Conservation (phyloP, 2,888 invertebrate genomes). For the Drosophila barbarae region DNA sequence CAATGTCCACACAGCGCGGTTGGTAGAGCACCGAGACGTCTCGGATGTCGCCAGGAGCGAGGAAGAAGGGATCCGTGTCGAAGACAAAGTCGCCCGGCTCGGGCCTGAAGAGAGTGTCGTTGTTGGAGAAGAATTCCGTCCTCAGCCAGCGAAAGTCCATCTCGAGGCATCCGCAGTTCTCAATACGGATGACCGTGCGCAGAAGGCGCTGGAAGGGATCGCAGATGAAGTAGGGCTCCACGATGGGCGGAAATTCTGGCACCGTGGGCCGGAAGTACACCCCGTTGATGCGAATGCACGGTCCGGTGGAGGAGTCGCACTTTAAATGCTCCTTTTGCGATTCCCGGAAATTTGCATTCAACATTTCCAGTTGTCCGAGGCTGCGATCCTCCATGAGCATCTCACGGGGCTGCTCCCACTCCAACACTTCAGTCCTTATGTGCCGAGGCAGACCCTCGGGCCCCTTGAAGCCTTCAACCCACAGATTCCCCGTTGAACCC, state of each 20-base stretch:
- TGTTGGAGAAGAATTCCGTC: slow-evolving; percentile 56
- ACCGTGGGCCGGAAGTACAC: slow-evolving; percentile 27
- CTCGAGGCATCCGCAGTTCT: slow-evolving; percentile 58
- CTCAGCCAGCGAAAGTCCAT: slow-evolving; percentile 59
- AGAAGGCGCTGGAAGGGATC: slow-evolving; percentile 59
- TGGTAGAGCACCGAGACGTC: slow-evolving; percentile 61
- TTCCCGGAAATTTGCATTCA: neutral
- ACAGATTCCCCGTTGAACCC: slow-evolving; percentile 16
- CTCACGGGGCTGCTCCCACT: neutral
- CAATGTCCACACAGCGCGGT: slow-evolving; percentile 60
- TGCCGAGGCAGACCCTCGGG: neutral
- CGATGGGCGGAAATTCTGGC: slow-evolving; percentile 49
- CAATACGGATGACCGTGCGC: slow-evolving; percentile 62
- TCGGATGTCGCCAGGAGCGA: slow-evolving; percentile 50
- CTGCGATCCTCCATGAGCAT: neutral
- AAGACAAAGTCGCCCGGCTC: slow-evolving; percentile 63
- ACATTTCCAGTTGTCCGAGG: neutral
- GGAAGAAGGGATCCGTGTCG: slow-evolving; percentile 57
- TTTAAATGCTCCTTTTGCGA: neutral
- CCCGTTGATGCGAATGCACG: slow-evolving; percentile 51
- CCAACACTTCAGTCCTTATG: neutral
- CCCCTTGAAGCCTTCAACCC: neutral
- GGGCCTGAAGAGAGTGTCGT: slow-evolving; percentile 35
- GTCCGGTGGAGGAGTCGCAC: neutral
- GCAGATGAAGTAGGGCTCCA: slow-evolving; percentile 59